Base-by-base conservation (phyloP, 2,113 vertebrate genomes). In the Hirundichthys speculiger region DNA sequence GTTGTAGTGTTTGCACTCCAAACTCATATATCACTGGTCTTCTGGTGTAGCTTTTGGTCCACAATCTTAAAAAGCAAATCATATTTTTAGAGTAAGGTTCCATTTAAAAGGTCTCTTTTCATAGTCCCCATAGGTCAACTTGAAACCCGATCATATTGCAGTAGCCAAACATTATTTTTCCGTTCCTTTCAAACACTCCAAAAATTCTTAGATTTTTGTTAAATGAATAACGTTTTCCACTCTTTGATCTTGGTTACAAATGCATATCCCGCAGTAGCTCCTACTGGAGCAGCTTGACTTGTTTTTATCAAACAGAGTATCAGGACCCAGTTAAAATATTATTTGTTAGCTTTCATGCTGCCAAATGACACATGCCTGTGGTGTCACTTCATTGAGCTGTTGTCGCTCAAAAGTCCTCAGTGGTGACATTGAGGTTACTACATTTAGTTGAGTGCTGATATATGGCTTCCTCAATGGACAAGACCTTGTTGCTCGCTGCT, bases 321-420 rank as follows among this genome's bases (percentile, higher is more conserved):
- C 20, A 69, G 61, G 47, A 61, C 43, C 50, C 69, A 43, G 55
- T 61, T 43, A 47, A 65, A 75, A 20, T 54, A 62, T 50, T 20
- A 76, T 74, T 42, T 73, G 59, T 76, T 57, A 12, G 56, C 30
- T 72, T 50, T 80, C 39, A 51, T 21, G 18, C 30, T 69, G 77
- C 69, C 76, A 84, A 84, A 64, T 18, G 75, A 74, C 76, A 66
- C 79, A 79, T 79, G 73, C 62, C 65, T 63, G 69, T 49, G 73
- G 74, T 38, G 50, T 73, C 58, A 42, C 34, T 1, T 45, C 13
- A 3, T 72, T 79, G 72, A 59, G 63, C 47, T 64, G 48, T 67
- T 75, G 82, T 70, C 70, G 12, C 63, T 78, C 72, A 56, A 5
- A 41, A 69, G 54, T 64, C 40, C 18, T 65, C 65, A n/a, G 40